These are phyloP conservation scores for Crax fasciolata DNA, from an alignment of 2,797 vertebrate genomes.

Conservation along the genomic window DNA sequence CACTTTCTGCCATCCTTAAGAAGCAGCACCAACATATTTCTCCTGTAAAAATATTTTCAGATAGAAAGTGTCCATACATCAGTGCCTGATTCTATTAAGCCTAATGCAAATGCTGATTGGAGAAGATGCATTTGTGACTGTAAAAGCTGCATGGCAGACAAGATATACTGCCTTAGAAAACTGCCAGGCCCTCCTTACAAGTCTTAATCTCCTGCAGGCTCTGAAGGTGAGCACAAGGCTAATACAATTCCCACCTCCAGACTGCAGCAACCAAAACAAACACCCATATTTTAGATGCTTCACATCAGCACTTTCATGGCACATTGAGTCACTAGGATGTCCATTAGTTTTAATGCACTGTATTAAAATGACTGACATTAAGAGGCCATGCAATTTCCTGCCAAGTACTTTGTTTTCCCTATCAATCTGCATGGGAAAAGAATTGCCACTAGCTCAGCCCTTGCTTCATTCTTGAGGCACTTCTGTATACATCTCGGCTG, in stretches of 20 bases:
- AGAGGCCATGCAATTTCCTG: constrained; percentile 12
- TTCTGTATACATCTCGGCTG: not conserved
- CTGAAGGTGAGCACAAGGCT: not conserved
- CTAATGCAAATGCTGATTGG: fast-evolving
- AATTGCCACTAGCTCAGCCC: not conserved
- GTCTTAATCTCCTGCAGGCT: not conserved
- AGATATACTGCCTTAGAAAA: not conserved
- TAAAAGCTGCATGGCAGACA: not conserved
- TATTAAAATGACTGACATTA: not conserved
- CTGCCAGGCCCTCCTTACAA: not conserved
- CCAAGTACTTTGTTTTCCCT: not conserved
- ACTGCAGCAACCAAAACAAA: not conserved
- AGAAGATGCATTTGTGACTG: not conserved
- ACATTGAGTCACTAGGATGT: not conserved
- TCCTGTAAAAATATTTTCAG: not conserved
- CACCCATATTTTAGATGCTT: not conserved
- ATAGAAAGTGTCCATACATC: fast-evolving
- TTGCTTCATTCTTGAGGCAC: not conserved
- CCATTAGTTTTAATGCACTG: not conserved
- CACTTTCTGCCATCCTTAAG: not conserved
- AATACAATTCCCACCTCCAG: not conserved
- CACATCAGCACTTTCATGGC: not conserved
- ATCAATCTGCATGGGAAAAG: not conserved
- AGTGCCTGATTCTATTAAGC: not conserved
- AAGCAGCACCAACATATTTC: fast-evolving